Percentiles rank a stretch among this genome's conserved stretches.
Conservation (phyloP, 2,888 invertebrate genomes). For the Flabesymbios commensalis region DNA sequence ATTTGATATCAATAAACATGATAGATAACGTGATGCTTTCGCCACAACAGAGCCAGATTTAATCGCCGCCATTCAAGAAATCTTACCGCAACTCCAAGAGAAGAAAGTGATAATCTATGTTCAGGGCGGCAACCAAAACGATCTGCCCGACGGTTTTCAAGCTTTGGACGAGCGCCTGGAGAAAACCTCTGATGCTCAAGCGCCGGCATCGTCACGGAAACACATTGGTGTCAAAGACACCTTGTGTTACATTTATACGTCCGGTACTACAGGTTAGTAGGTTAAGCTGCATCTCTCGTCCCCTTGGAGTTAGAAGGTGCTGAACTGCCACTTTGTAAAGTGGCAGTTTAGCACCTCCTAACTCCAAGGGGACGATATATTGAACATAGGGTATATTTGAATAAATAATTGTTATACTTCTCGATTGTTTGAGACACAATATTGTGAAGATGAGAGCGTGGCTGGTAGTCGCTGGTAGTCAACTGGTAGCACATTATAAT, state of each 20-base stretch:
- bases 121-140: not conserved
- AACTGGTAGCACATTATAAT: too few relatives aligned
- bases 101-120: not conserved
- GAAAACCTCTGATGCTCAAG: constrained; percentile 25
- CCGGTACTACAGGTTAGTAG: constrained; percentile 62
- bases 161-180: constrained; percentile 38
- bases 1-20: too few relatives aligned
- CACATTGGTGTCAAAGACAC: constrained; percentile 38
- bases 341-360: too few relatives aligned
- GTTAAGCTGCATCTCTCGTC: not conserved
- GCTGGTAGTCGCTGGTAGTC: too few relatives aligned
- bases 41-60: constrained; percentile 39
- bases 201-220: constrained; percentile 30
- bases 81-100: constrained; percentile 32
- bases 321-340: too few relatives aligned
- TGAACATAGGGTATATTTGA: too few relatives aligned
- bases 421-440: not conserved
- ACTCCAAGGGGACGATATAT: not conserved
- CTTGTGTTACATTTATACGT: constrained; percentile 92
- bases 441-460: not conserved
- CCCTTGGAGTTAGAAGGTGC: too few relatives aligned
- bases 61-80: constrained; percentile 39
- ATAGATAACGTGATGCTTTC: not conserved
- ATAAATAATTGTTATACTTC: too few relatives aligned
- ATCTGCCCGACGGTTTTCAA: constrained; percentile 31